These are phyloP conservation scores for Drosophila sp. DNA, from an alignment of 1,140 invertebrate genomes.

Conservation along the genomic window DNA sequence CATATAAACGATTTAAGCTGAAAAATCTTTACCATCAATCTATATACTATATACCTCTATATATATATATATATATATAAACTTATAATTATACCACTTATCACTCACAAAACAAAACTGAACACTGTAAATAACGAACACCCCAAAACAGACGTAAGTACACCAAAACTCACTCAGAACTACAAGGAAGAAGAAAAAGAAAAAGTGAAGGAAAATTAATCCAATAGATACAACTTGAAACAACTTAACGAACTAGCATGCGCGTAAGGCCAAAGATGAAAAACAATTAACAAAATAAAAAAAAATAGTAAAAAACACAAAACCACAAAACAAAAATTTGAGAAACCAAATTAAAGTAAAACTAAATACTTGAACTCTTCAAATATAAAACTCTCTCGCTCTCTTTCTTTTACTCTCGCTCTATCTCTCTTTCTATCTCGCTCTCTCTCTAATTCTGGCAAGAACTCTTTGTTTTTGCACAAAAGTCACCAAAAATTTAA, in stretches of 20 bases:
- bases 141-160: conserved; percentile 74
- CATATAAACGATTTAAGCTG: conserved; percentile 40
- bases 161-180: conserved; percentile 35
- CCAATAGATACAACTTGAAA: conserved; percentile 44
- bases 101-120: conserved; percentile 37
- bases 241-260: conserved; percentile 57
- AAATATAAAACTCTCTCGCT: conserved; percentile 11
- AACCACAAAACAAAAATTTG: background rate
- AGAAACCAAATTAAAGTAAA: conserved; percentile 45
- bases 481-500: conserved; percentile 40
- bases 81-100: conserved; percentile 21
- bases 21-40: conserved; percentile 37
- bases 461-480: conserved; percentile 74
- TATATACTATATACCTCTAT: conserved; percentile 37
- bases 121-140: conserved; percentile 68
- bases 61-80: conserved; percentile 48
- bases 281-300: conserved; percentile 8
- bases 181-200: conserved; percentile 31
- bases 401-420: conserved; percentile 30
- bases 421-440: conserved; percentile 22
- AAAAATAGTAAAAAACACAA: conserved; percentile 18
- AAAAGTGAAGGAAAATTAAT: conserved; percentile 14
- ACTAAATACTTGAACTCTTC: conserved; percentile 34
- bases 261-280: conserved; percentile 31
- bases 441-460: conserved; percentile 47